Evolutionary conservation across 53 echinoderm and acorn worm species (phyloP), one percentile per base, ranked within the genome.

Genomic region (Stichopus horrens): DNA sequence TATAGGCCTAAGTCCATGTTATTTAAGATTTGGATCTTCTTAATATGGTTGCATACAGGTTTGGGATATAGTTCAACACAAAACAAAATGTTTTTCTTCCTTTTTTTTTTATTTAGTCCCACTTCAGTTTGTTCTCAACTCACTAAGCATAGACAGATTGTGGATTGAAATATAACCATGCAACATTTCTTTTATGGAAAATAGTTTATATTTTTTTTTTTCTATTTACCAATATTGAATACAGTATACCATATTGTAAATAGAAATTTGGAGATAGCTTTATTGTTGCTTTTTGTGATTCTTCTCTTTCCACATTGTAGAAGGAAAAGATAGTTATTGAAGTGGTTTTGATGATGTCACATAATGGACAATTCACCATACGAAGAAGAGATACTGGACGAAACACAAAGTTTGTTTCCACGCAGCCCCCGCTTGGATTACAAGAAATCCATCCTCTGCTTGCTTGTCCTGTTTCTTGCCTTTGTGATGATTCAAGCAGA

Each of bases 401-500:
- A 81, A 58, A 81, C 81, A 51, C 81, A 56, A 18, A 81, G 81
- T 58, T 53, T 81, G n/a, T 81, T 81, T 56, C 81, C 81, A 5
- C 55, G 56, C 56, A 81, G 58, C 81, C 55, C 56, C 55, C 56
- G 81, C 21, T 56, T 57, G 7, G 58, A 81, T 19, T 56, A 57
- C 22, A 56, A 53, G 56, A 90, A 89, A 75, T 88, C 89, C 5
- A 58, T 94, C 4, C 7, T 59, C n/a, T 94, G 87, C 5, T 67
- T 94, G 8, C 54, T 92, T 6, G 80, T 94, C 52, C 58, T 92
- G 65, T 94, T 94, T 76, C 86, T 78, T 21, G 90, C 92, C 16
- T 94, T 89, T 65, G 90, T 94, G 3, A 78, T 92, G 19, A 92
- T 79, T 37, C 94, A 94, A 60, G 90, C 91, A 10, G 85, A 90